Base-by-base conservation (phyloP, 2,113 vertebrate species). In the Hippolais icterina region DNA sequence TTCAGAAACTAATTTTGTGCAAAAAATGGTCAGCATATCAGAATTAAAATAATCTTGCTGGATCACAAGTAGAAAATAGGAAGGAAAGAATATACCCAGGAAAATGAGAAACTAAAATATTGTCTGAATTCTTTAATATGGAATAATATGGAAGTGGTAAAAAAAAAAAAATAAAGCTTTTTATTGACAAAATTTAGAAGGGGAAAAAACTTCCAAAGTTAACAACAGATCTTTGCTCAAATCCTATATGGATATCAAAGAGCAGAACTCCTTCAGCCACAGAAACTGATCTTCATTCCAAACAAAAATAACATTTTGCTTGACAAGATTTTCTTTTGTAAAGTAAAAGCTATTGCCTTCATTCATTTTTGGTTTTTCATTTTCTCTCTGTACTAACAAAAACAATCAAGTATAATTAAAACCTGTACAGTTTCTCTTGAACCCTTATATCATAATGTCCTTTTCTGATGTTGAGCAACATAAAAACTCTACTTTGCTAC, bases 401-500 rank as follows among this genome's bases (percentile, higher is more conserved):
- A 25, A 0, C 7, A 87, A 70, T 39, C 28, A 47, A 29, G 16
- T 3, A 37, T 21, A 80, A 72, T 52, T 65, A 69, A 89, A 79
- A 79, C 35, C 5, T 19, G 15, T 13, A 44, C 24, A 93, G 29
- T 35, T 41, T 54, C 25, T 63, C 46, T n/a, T 61, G 25, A 80
- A 57, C 18, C 5, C 7, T 18, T 47, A 0, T 22, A 56, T 49
- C 16, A 35, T 10, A 72, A 76, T 0, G 5, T 25, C 6, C 19
- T 37, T 21, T 37, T 85, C 65, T 70, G n/a, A 5, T 28, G 3
- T 20, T 3, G 11, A 61, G 27, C 27, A 84, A 78, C 0, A 4
- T 39, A 57, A 41, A 92, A 57, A 33, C 13, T 57, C 28, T 11
- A 47, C 5, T 33, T 87, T 60, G 41, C 9, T 63, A 57, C 22